Conservation (phyloP, 2,113 vertebrate genomes). For the Corythoichthys haematopterus region DNA sequence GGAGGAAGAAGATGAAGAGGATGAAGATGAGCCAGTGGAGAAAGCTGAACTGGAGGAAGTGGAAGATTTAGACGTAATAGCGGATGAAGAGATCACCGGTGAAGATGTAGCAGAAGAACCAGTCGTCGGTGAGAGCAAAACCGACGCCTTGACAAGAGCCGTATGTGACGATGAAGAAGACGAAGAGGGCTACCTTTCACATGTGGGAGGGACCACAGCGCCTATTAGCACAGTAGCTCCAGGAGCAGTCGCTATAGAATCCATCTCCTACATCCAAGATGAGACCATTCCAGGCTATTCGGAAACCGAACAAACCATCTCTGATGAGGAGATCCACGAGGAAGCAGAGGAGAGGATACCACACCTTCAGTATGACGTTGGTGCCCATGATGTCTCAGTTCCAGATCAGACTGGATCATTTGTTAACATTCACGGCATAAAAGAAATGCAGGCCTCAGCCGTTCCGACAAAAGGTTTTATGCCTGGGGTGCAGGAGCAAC, state of each 20-base stretch:
- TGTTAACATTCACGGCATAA: conserved; percentile 79
- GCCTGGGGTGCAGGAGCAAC: conserved; percentile 73
- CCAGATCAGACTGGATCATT: conserved; percentile 82
- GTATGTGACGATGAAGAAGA: conserved; percentile 61
- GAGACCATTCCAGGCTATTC: conserved; percentile 96
- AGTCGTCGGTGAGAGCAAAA: conserved; percentile 29
- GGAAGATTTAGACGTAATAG: conserved; percentile 78
- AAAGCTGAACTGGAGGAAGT: conserved; percentile 88
- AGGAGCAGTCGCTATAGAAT: conserved; percentile 74
- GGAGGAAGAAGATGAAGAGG: conserved; percentile 62
- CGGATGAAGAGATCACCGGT: conserved; percentile 67
- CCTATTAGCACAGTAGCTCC: conserved; percentile 59
- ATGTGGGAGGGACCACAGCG: conserved; percentile 71
- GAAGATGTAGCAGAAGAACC: conserved; percentile 59
- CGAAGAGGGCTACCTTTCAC: conserved; percentile 67
- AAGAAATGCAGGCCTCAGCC: conserved; percentile 67
- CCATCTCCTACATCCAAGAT: conserved; percentile 91
- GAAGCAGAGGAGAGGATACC: conserved; percentile 90
- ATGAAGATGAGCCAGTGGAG: conserved; percentile 78
- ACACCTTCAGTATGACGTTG: conserved; percentile 83
- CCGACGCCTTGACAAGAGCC: conserved; percentile 33
- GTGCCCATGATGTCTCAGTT: conserved; percentile 81
- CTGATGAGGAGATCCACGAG: conserved; percentile 96
- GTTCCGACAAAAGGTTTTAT: conserved; percentile 73
- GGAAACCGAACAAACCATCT: conserved; percentile 97